Conservation (phyloP, 2,888 invertebrate genomes). For the Caenorhabditis sp. region DNA sequence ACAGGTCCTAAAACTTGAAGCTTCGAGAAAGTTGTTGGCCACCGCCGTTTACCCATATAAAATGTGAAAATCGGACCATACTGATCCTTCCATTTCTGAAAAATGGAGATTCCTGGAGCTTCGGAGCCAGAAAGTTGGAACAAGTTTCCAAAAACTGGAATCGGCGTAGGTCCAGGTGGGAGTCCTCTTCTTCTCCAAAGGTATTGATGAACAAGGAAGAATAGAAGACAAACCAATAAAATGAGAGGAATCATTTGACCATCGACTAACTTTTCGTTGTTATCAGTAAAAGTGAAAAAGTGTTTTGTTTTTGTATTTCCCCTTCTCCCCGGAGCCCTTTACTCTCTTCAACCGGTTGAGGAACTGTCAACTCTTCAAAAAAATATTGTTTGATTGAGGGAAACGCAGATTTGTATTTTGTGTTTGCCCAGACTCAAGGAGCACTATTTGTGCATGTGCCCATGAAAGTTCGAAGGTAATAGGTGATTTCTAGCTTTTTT, state of each 20-base stretch:
- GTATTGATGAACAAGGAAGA: conserved; percentile 50
- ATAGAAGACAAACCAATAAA: conserved; percentile 11
- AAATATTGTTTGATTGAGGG: not conserved
- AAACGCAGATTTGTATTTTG: conserved; percentile 52
- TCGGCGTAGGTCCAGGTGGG: conserved; percentile 63
- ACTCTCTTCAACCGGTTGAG: conserved; percentile 20
- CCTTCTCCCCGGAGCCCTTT: too few species aligned
- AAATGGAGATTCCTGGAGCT: conserved; percentile 67
- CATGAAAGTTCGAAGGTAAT: not conserved
- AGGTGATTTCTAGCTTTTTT: conserved; percentile 22
- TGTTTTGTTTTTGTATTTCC: conserved; percentile 30
- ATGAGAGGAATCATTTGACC: conserved; percentile 35
- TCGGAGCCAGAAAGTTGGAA: conserved; percentile 50
- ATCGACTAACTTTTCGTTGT: not conserved
- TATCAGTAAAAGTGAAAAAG: conserved; percentile 24
- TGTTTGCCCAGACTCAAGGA: conserved; percentile 20
- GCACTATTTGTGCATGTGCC: not conserved
- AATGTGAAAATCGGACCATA: conserved; percentile 68
- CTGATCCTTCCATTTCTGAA: conserved; percentile 64
- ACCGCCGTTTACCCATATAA: conserved; percentile 65
- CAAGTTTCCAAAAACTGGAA: conserved; percentile 67
- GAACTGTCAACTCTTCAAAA: conserved; percentile 12
- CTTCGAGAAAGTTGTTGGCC: too few species aligned
- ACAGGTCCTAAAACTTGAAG: conserved; percentile 29
- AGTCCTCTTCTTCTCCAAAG: conserved; percentile 43